A percentile compares a stretch with the other conserved stretches of the same genome.
These are phyloP conservation scores for Lophochroa leadbeateri DNA, from an alignment of 2,113 vertebrate genomes.

Conservation along the genomic window DNA sequence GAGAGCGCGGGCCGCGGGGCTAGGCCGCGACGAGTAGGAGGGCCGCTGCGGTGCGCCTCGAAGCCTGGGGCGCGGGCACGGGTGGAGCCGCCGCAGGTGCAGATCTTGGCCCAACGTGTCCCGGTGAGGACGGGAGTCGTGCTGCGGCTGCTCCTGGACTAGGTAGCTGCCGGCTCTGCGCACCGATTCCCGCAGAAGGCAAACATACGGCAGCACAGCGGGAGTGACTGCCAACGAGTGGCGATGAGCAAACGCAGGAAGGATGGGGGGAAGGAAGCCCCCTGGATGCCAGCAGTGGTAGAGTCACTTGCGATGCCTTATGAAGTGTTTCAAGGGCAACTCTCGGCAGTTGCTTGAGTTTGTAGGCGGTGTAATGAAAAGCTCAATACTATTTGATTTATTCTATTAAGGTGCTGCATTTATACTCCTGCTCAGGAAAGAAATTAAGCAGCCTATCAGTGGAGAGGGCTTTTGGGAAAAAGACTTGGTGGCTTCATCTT, in stretches of 20 bases:
- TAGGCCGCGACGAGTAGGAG: too few relatives aligned
- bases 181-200: not conserved
- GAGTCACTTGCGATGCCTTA: not conserved
- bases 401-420: not conserved
- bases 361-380: not conserved
- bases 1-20: too few relatives aligned
- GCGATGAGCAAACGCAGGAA: not conserved
- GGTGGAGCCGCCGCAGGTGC: too few relatives aligned
- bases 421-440: not conserved
- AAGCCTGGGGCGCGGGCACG: too few relatives aligned
- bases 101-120: accelerated
- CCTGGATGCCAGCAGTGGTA: not conserved
- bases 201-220: not conserved
- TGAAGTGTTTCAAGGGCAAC: constrained; percentile 23
- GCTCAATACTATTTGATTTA: not conserved
- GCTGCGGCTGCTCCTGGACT: not conserved
- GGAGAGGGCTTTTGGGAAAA: not conserved
- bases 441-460: not conserved
- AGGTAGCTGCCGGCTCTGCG: not conserved
- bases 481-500: not conserved
- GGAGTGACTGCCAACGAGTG: not conserved
- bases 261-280: not conserved
- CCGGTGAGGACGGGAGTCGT: not conserved
- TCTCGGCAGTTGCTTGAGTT: not conserved
- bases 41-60: too few relatives aligned